A percentile compares a stretch with the other conserved stretches of the same genome.
Conservation (phyloP, 64 coral and sea anemone genomes). For the Montipora efflorescens region DNA sequence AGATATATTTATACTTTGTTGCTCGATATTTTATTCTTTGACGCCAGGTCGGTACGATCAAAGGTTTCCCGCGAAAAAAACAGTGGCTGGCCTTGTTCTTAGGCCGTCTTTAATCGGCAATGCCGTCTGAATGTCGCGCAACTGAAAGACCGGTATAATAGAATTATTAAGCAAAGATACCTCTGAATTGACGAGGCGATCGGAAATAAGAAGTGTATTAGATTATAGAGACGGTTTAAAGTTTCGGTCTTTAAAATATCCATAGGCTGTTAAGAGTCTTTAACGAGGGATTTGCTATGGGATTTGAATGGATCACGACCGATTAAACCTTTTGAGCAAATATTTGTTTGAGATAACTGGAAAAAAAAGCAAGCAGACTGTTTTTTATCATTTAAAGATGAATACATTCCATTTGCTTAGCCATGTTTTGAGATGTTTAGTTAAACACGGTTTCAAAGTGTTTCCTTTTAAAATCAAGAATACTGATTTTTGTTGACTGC, state of each 20-base stretch:
- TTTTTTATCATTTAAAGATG: neutral
- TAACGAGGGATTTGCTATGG: neutral
- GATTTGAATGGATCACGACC: neutral
- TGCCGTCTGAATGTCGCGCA: conserved; percentile 22
- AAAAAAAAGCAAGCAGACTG: neutral
- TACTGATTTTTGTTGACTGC: neutral
- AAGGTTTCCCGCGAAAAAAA: conserved; percentile 14
- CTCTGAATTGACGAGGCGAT: neutral
- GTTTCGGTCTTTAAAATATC: neutral
- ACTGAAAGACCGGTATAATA: conserved; percentile 21
- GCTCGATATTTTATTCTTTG: neutral
- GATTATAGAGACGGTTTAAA: neutral
- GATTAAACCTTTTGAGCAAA: conserved; percentile 22
- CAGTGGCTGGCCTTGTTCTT: neutral
- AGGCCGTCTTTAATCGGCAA: neutral
- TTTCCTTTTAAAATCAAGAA: neutral
- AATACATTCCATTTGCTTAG: neutral
- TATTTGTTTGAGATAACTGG: conserved; percentile 40
- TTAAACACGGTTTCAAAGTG: neutral
- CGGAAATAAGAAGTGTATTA: conserved; percentile 5
- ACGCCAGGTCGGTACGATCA: conserved; percentile 46
- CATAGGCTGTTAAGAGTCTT: neutral
- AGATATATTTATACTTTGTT: too few relatives aligned
- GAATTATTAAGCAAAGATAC: conserved; percentile 3
- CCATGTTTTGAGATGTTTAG: neutral